A percentile compares a stretch with the other conserved stretches of the same genome.
phyloP scores from a whole-genome alignment of 2,797 vertebrate species.

The Apogon hyalosoma region DNA sequence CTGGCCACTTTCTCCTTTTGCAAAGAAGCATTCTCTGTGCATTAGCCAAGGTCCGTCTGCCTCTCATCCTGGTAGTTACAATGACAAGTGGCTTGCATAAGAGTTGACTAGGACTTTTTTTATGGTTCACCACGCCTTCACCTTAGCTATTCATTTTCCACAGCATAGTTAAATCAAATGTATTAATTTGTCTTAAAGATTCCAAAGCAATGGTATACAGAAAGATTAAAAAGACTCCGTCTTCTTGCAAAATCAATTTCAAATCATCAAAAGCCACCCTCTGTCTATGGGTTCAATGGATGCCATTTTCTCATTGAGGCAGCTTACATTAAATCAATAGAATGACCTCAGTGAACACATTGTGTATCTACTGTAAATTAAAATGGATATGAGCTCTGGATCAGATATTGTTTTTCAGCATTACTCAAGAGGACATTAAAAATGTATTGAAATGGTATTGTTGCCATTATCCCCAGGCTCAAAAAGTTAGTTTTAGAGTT shows the following conservation, averaged over 20 bases:
- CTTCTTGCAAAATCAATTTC: conserved; percentile 61
- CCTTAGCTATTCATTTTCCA: conserved; percentile 36
- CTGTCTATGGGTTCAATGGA: conserved; percentile 45
- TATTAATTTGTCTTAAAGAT: conserved; percentile 55
- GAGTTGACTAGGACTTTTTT: conserved; percentile 47
- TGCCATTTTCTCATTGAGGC: conserved; percentile 52
- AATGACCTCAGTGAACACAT: conserved; percentile 59
- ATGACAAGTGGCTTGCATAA: conserved; percentile 52
- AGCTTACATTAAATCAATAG: conserved; percentile 67
- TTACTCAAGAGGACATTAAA: conserved; percentile 43
- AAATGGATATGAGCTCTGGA: conserved; percentile 70
- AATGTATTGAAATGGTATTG: conserved; percentile 20
- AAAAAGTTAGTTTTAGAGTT: conserved; percentile 36
- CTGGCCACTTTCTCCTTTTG: conserved; percentile 41
- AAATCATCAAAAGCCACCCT: conserved; percentile 33
- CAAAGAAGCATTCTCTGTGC: conserved; percentile 27
- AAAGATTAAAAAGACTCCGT: conserved; percentile 33
- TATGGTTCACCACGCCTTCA: conserved; percentile 47
- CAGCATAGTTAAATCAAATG: conserved; percentile 42
- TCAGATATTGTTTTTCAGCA: conserved; percentile 67
- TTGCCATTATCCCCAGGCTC: conserved; percentile 11
- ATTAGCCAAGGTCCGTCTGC: conserved; percentile 33
- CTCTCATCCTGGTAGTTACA: conserved; percentile 34
- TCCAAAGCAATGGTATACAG: conserved; percentile 3
- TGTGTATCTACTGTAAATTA: conserved; percentile 64